Evolutionary conservation across 2,113 vertebrate genomes (phyloP).

Genomic region (Notarius lentiginosus): DNA sequence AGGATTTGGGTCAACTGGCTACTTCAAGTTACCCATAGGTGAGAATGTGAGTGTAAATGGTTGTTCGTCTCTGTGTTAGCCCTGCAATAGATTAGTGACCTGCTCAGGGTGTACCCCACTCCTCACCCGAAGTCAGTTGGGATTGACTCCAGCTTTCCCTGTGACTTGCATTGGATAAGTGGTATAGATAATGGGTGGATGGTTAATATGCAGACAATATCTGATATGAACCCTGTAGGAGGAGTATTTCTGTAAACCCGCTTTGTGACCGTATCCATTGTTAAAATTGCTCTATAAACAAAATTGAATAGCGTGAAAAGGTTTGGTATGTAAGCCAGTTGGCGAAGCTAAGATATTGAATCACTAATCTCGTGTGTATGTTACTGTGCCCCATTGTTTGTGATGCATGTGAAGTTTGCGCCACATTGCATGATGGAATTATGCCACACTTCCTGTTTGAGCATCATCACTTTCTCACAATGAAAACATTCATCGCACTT

Average conservation of each 20-base stretch:
- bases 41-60: too few relatives aligned
- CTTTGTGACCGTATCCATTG: background rate
- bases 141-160: too few relatives aligned
- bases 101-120: too few relatives aligned
- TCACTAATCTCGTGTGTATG: background rate
- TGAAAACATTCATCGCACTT: background rate
- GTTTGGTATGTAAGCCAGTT: background rate
- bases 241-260: background rate
- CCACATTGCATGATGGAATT: background rate
- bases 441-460: background rate
- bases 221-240: background rate
- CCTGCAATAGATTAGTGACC: too few relatives aligned
- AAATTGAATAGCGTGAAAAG: background rate
- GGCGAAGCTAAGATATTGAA: background rate
- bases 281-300: background rate
- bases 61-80: too few relatives aligned
- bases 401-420: too few relatives aligned
- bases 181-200: too few relatives aligned
- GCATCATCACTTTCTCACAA: background rate
- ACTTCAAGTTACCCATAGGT: too few relatives aligned
- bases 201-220: background rate
- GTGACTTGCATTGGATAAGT: too few relatives aligned
- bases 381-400: background rate
- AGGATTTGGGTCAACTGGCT: too few relatives aligned
- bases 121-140: too few relatives aligned